These are phyloP conservation scores for Lepidostoma basale DNA, from an alignment of 1,140 invertebrate species.

Conservation along the genomic window DNA sequence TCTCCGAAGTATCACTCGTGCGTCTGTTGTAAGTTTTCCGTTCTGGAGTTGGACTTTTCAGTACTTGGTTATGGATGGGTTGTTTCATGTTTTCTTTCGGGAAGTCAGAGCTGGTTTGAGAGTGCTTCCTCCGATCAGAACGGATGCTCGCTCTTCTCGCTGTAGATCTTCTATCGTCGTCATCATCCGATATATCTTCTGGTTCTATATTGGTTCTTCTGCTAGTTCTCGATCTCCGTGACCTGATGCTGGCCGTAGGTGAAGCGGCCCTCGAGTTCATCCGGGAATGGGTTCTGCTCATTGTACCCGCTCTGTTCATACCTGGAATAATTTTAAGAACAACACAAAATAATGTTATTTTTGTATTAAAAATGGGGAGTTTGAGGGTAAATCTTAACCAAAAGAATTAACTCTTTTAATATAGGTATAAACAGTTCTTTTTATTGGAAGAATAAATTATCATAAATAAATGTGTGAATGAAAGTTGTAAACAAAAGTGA, in stretches of 20 bases:
- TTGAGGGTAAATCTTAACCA: no score
- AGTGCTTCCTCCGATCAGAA: constrained; percentile 48
- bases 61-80: neutral
- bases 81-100: constrained; percentile 21
- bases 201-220: constrained; percentile 49
- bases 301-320: constrained; percentile 23
- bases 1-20: constrained; percentile 28
- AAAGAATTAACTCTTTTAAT: no score
- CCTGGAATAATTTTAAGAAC: constrained; percentile 27
- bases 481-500: no score
- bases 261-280: constrained; percentile 67
- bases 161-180: constrained; percentile 46
- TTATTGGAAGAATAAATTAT: no score
- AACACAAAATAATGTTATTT: neutral
- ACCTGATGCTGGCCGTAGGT: constrained; percentile 71
- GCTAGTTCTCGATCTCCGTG: constrained; percentile 64
- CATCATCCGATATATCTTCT: constrained; percentile 49
- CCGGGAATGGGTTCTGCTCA: constrained; percentile 55
- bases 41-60: constrained; percentile 21
- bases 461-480: no score
- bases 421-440: no score
- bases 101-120: constrained; percentile 28
- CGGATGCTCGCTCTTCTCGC: constrained; percentile 49
- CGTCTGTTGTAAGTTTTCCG: constrained; percentile 13
- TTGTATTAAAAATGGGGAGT: neutral